Evolutionary conservation across 2,888 invertebrate species (phyloP).

Genomic region (Pyrrhosoma nymphula): DNA sequence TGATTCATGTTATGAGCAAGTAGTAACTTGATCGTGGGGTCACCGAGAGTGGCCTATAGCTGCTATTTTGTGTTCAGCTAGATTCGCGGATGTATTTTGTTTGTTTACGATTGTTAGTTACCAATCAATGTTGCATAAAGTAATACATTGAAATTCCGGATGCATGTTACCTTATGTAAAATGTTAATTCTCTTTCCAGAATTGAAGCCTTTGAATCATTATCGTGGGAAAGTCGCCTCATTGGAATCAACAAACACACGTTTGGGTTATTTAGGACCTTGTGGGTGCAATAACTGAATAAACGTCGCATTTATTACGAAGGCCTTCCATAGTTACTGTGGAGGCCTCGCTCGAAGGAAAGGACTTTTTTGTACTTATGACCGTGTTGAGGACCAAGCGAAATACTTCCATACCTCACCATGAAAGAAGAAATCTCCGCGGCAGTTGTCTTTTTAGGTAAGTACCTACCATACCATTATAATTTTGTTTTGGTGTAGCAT

Average conservation of each 20-base stretch:
- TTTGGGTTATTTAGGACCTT: background rate
- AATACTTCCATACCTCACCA: slow-evolving; percentile 58
- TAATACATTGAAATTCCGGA: background rate
- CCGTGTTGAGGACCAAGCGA: slow-evolving; percentile 60
- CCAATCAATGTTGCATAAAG: background rate
- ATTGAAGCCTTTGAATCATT: background rate
- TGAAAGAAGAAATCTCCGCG: slow-evolving; percentile 67
- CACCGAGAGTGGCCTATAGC: background rate
- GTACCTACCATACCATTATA: background rate
- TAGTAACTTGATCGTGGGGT: background rate
- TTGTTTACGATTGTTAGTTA: slow-evolving; percentile 36
- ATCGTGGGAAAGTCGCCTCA: background rate
- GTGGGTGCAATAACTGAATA: slow-evolving; percentile 22
- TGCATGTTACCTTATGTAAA: background rate
- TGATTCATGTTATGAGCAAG: slow-evolving; percentile 1
- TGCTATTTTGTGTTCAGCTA: background rate
- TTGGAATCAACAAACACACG: background rate
- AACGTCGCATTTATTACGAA: slow-evolving; percentile 64
- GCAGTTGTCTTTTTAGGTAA: slow-evolving; percentile 66
- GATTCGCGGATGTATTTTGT: background rate
- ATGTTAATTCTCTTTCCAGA: slow-evolving; percentile 41
- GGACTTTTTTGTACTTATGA: slow-evolving; percentile 66
- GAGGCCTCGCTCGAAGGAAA: slow-evolving; percentile 59
- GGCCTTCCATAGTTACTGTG: slow-evolving; percentile 67
- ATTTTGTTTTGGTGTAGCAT: background rate